These are phyloP conservation scores for Rallus crepitans DNA, from an alignment of 2,797 vertebrate species.

Conservation along the genomic window DNA sequence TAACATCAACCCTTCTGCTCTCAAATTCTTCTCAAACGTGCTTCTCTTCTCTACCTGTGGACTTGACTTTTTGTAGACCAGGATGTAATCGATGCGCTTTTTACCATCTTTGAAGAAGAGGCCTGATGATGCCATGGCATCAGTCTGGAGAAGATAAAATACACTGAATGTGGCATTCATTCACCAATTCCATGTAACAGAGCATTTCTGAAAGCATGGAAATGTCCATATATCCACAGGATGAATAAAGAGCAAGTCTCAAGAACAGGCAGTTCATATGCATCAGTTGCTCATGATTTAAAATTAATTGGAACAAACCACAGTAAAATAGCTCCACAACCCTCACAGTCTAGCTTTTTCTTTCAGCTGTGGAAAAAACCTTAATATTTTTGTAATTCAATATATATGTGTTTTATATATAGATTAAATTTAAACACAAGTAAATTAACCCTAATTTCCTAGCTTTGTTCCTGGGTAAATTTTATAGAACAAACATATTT, in stretches of 20 bases:
- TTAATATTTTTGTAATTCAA: not conserved
- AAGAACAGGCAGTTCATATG: not conserved
- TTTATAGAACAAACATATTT: not conserved
- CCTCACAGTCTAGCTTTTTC: not conserved
- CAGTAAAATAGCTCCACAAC: not conserved
- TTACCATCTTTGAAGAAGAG: constrained; percentile 96
- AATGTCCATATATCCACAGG: not conserved
- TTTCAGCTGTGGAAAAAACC: not conserved
- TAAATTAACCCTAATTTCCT: not conserved
- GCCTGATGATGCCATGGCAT: constrained; percentile 81
- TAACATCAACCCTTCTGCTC: constrained; percentile 96
- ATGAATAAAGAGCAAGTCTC: not conserved
- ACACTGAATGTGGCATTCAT: not conserved
- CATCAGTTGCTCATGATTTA: not conserved
- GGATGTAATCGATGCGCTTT: constrained; percentile 96
- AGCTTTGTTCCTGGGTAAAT: not conserved
- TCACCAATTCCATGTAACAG: not conserved
- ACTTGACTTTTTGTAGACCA: constrained; percentile 97
- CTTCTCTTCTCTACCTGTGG: constrained; percentile 95
- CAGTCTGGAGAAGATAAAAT: constrained; percentile 67
- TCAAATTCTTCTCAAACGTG: constrained; percentile 96
- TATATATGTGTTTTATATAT: not conserved
- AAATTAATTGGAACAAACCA: not conserved
- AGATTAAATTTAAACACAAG: not conserved
- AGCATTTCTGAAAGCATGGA: not conserved